Evolutionary conservation across 2,113 vertebrate species (phyloP).

Genomic region (Psilopsiagon aymara): DNA sequence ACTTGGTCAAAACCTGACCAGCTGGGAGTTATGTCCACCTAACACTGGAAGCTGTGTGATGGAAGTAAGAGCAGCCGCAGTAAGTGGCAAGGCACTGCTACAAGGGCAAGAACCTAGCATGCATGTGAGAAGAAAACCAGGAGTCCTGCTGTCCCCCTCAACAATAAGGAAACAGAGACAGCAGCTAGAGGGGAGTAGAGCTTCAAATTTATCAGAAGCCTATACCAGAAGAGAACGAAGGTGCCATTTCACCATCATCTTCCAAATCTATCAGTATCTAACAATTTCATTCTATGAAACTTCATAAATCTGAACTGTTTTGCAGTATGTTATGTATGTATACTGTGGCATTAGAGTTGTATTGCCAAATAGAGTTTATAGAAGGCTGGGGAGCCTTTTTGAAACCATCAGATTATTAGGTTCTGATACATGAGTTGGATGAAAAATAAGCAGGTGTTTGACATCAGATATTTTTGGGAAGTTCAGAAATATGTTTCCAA

Average conservation of each 20-base stretch:
- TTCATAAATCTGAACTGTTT: not conserved
- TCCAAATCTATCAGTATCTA: not conserved
- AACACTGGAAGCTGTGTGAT: not conserved
- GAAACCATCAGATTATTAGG: not conserved
- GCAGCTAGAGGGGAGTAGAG: conserved; percentile 65
- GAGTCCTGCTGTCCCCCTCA: not conserved
- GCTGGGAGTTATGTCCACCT: not conserved
- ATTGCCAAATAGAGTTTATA: not conserved
- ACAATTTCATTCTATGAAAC: not conserved
- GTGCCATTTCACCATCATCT: not conserved
- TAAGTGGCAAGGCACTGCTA: not conserved
- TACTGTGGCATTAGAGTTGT: not conserved
- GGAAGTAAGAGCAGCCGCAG: not conserved
- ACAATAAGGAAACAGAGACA: not conserved
- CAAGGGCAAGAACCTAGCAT: not conserved
- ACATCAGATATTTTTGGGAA: not conserved
- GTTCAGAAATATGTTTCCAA: not conserved
- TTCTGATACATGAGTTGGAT: not conserved
- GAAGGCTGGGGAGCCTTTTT: not conserved
- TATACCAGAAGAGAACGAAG: not conserved
- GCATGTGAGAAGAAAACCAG: not conserved
- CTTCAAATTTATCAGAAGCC: conserved; percentile 29
- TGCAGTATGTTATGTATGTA: not conserved
- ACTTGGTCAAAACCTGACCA: not conserved
- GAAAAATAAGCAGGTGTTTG: not conserved